Evolutionary conservation across 2,888 invertebrate genomes (phyloP).

Genomic region (Parascotia fuliginaria): DNA sequence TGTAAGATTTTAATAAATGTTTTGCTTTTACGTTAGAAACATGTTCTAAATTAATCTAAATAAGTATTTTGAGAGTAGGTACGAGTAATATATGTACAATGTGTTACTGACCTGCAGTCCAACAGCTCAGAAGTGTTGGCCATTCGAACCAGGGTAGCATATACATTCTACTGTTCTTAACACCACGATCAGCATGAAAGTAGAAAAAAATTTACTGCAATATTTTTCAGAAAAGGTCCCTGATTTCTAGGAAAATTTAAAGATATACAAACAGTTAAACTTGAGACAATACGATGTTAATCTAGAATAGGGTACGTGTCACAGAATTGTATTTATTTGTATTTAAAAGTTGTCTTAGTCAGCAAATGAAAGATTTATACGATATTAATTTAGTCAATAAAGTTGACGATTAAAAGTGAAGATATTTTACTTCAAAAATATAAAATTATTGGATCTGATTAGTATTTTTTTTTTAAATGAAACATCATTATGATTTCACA

Average conservation of each 20-base stretch:
- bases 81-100: slow-evolving; percentile 4
- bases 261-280: background rate
- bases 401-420: too few relatives aligned
- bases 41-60: background rate
- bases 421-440: too few relatives aligned
- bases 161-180: slow-evolving; percentile 23
- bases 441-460: too few relatives aligned
- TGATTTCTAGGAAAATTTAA: background rate
- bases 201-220: slow-evolving; percentile 20
- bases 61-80: background rate
- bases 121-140: slow-evolving; percentile 18
- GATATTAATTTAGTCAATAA: too few relatives aligned
- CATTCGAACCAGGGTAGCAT: slow-evolving; percentile 25
- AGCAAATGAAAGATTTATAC: too few relatives aligned
- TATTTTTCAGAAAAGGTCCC: slow-evolving; percentile 1
- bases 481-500: too few relatives aligned
- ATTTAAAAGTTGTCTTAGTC: too few relatives aligned
- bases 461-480: too few relatives aligned
- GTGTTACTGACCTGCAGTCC: slow-evolving; percentile 19
- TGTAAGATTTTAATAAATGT: too few relatives aligned
- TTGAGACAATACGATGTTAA: background rate
- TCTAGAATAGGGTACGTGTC: background rate
- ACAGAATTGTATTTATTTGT: too few relatives aligned
- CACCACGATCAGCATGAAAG: slow-evolving; percentile 19
- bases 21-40: background rate